phyloP scores from a whole-genome alignment of 2,888 invertebrate genomes.

The Crepidodera aurea region DNA sequence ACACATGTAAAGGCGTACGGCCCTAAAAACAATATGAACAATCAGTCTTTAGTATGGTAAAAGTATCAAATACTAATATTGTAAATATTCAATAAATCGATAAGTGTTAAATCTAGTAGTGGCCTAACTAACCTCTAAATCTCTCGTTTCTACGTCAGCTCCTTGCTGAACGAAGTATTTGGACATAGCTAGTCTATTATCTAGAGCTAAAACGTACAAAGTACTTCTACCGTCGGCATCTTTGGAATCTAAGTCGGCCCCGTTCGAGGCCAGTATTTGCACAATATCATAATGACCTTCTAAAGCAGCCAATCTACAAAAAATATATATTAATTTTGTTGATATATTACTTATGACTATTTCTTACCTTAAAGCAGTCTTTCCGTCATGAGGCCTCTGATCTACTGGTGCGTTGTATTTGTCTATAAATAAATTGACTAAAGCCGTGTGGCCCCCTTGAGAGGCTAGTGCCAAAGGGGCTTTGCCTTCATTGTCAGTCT shows the following conservation, averaged over 20 bases:
- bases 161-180: constrained; percentile 80
- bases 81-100: too few species aligned
- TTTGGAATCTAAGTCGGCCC: constrained; percentile 85
- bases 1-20: constrained; percentile 88
- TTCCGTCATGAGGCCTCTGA: constrained; percentile 89
- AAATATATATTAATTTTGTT: too few species aligned
- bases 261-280: constrained; percentile 72
- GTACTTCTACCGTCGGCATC: constrained; percentile 94
- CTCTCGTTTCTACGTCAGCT: constrained; percentile 86
- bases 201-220: constrained; percentile 88
- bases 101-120: too few species aligned
- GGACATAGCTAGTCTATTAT: constrained; percentile 85
- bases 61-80: too few species aligned
- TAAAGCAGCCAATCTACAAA: constrained; percentile 74
- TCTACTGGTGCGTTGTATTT: constrained; percentile 82
- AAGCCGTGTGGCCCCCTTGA: constrained; percentile 82
- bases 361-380: constrained; percentile 78
- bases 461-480: constrained; percentile 87
- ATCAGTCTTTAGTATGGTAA: too few species aligned
- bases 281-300: constrained; percentile 87
- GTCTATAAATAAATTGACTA: constrained; percentile 73
- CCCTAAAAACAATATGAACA: constrained; percentile 66
- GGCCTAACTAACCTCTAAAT: constrained; percentile 75
- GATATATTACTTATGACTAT: not conserved
- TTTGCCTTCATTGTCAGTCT: constrained; percentile 91